Evolutionary conservation across 1,140 invertebrate species (phyloP), one percentile per base, ranked within the genome.

Genomic region (Euwallacea fornicatus): DNA sequence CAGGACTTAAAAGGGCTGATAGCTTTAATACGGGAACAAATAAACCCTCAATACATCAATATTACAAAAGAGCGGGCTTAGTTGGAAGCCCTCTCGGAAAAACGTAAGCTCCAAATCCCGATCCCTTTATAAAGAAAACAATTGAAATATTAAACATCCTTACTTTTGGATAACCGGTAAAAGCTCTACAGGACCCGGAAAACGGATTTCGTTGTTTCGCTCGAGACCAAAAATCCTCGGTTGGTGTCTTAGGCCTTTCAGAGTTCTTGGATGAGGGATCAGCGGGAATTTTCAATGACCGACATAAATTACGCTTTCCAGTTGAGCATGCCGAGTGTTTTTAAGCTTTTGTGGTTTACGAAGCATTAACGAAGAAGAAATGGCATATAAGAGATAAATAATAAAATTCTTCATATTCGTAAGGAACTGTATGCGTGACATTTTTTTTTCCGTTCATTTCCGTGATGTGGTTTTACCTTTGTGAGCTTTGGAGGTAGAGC

Each of bases 61-160:
- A 42, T 8, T 42, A 10, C 21, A 43, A 62, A n/a, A 8, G n/a
- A n/a, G 13, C 21, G 55, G 55, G 21, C 21, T 33, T 33, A 33
- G 21, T 1, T 58, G 21, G 21, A 58, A 33, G 55, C 6, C 55
- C 55, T 13, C 10, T 21, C 8, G 41, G 33, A 67, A 67, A 58
- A 67, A 67, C 54, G 42, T 58, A 67, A 67, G 65, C 65, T 56
- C 41, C 16, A 67, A 67, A 67, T 58, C 54, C 43, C 58, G 13
- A 67, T 67, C 65, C 55, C 42, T 44, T 67, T 67, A 67, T 58
- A 67, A 58, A 42, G 65, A 58, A 67, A 59, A 67, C 65, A 67
- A 67, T 59, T 67, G 65, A 67, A 67, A 67, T 59, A 67, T 67
- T 67, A 67, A 67, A 67, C 65, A 58, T 43, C 65, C 54, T 13